Conservation (phyloP, 2,888 invertebrate genomes). For the Pterostichus niger region DNA sequence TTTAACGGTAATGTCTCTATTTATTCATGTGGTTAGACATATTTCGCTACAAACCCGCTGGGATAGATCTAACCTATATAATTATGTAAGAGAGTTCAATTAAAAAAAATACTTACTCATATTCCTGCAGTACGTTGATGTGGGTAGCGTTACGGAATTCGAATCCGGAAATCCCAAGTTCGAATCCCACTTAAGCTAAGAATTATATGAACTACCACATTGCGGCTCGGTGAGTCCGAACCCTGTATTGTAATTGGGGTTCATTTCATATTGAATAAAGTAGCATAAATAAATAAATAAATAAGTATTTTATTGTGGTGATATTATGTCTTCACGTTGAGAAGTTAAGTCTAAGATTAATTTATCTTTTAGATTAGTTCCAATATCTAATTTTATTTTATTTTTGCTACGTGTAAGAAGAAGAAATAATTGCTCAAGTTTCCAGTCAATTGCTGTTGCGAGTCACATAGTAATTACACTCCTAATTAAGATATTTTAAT, state of each 20-base stretch:
- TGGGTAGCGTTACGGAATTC: too few species aligned
- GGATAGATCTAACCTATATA: background rate
- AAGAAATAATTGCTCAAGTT: constrained; percentile 45
- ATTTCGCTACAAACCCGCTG: background rate
- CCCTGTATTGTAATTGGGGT: too few species aligned
- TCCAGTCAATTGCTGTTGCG: constrained; percentile 52
- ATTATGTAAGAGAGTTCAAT: background rate
- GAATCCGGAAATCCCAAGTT: too few species aligned
- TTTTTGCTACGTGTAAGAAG: constrained; percentile 8
- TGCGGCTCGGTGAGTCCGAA: too few species aligned
- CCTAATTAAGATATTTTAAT: constrained; percentile 61
- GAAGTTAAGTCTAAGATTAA: constrained; percentile 16
- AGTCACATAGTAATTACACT: constrained; percentile 63
- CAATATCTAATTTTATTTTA: constrained; percentile 30
- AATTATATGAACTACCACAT: too few species aligned
- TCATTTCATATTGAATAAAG: too few species aligned
- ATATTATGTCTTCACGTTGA: background rate
- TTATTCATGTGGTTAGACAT: background rate
- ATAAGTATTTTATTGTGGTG: background rate
- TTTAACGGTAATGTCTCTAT: constrained; percentile 58
- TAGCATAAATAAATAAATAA: too few species aligned
- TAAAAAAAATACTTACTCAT: too few species aligned
- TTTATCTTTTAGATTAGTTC: constrained; percentile 3
- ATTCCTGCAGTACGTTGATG: too few species aligned
- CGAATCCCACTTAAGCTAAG: too few species aligned